A percentile compares a stretch with the other conserved stretches of the same genome.
phyloP scores from a whole-genome alignment of 1,140 invertebrate genomes.

The Glomeris maerens region DNA sequence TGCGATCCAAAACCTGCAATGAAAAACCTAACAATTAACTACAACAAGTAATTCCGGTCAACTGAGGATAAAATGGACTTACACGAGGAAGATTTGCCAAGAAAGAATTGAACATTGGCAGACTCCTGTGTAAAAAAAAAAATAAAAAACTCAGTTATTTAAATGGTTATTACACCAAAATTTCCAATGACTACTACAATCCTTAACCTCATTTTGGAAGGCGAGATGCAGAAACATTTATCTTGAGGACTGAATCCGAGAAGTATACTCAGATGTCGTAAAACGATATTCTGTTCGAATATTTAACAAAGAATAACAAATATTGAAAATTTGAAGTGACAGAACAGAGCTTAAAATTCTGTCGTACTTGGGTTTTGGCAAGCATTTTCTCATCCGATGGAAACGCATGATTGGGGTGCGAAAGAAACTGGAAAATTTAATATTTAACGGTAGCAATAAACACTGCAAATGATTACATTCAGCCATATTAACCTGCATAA shows the following conservation, averaged over 20 bases:
- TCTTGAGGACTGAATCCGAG: conserved; percentile 87
- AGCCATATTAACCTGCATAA: conserved; percentile 62
- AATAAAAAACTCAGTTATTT: conserved; percentile 9
- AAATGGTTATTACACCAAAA: conserved; percentile 6
- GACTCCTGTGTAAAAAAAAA: conserved; percentile 43
- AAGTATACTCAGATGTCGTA: conserved; percentile 82
- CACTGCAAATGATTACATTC: conserved; percentile 10
- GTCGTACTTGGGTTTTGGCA: conserved; percentile 42
- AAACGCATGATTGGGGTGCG: conserved; percentile 44
- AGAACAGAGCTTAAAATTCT: not conserved
- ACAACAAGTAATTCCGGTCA: no score
- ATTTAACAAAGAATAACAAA: conserved; percentile 6
- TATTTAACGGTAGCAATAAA: conserved; percentile 16
- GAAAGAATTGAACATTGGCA: conserved; percentile 90
- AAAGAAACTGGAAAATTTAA: conserved; percentile 22
- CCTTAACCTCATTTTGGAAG: conserved; percentile 60
- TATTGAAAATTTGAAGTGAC: not conserved
- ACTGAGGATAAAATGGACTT: no score
- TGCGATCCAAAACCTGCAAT: conserved; percentile 75
- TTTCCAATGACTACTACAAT: conserved; percentile 3
- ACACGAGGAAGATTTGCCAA: conserved; percentile 66
- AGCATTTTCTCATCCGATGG: conserved; percentile 69
- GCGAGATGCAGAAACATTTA: conserved; percentile 75
- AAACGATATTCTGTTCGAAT: conserved; percentile 56
- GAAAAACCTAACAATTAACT: conserved; percentile 9